Percentiles rank a stretch among this genome's conserved stretches.
Conservation (phyloP, 2,113 vertebrate species). For the Serilophus lunatus region DNA sequence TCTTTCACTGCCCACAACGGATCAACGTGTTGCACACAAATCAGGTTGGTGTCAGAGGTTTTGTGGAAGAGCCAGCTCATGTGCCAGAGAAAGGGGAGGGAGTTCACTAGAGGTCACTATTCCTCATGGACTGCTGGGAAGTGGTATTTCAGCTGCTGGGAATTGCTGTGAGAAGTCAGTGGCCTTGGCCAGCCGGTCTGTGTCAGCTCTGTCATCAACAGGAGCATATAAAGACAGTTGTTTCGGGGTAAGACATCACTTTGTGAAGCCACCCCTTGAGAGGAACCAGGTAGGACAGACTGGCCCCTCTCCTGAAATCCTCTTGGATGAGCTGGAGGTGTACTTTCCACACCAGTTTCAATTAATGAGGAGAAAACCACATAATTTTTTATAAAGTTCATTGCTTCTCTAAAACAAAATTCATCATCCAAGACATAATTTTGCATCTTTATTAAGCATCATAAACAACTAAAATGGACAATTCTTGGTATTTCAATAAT, state of each 20-base stretch:
- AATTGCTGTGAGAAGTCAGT: neutral
- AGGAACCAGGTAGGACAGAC: neutral
- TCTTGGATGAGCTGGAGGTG: neutral
- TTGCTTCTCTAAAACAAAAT: neutral
- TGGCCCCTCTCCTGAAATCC: neutral
- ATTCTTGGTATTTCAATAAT: neutral
- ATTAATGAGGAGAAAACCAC: neutral
- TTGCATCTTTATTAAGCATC: neutral
- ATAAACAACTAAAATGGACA: neutral
- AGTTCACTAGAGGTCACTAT: accelerated
- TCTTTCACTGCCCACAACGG: accelerated
- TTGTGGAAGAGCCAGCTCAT: neutral
- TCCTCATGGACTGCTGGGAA: neutral
- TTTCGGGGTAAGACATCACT: neutral
- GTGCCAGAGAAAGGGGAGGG: neutral
- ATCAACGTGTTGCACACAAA: neutral
- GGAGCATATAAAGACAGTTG: neutral
- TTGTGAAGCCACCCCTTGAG: neutral
- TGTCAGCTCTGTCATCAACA: neutral
- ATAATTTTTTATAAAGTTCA: accelerated
- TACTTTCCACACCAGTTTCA: neutral
- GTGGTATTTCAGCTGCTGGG: neutral
- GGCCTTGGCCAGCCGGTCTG: neutral
- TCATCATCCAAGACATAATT: neutral
- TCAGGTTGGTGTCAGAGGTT: accelerated